Evolutionary conservation across 2,888 invertebrate species (phyloP), one percentile per base, ranked within the genome.

Genomic region (Aporophyla nigra): DNA sequence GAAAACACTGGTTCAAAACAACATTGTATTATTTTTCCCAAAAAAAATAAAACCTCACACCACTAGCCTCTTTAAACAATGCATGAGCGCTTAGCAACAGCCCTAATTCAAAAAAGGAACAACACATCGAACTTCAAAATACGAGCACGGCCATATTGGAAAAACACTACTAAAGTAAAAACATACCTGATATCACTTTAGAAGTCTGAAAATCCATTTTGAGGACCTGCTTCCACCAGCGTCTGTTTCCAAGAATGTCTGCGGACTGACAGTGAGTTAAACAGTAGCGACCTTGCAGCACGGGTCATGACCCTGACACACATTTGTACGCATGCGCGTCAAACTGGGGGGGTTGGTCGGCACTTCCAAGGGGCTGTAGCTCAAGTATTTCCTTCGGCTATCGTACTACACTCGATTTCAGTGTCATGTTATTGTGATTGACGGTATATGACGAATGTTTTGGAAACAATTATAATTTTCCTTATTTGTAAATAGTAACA

Each of bases 231-330:
- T 40, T 62, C 81, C 70, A 78, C 66, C 75, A 85, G 79, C 84
- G 82, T 76, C 72, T 74, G 73, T 69, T 63, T 33, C 53, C 78
- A 82, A 77, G 82, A 78, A 85, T 75, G 76, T 78, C 46, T 84
- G 76, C 86, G 82, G 84, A 92, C 87, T 91, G 91, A 88, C 91
- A 90, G 86, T 79, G 87, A 84, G 89, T 93, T 91, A 95, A 96
- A 96, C 95, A 95, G 88, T 84, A 85, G 58, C 93, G 95, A 96
- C 96, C 96, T 96, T 96, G 96, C 91, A 70, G 78, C 72, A 79
- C 93, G 89, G 93, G 94, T 92, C 94, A 88, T 88, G 95, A 92
- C 96, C 96, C 92, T 96, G 96, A 96, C 96, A 96, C 84, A 93
- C 78, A 92, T 96, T 74, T 83, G 59, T 67, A 66, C 94, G 93